These are phyloP conservation scores for Muscina levida DNA, from an alignment of 2,888 invertebrate species.

Conservation along the genomic window DNA sequence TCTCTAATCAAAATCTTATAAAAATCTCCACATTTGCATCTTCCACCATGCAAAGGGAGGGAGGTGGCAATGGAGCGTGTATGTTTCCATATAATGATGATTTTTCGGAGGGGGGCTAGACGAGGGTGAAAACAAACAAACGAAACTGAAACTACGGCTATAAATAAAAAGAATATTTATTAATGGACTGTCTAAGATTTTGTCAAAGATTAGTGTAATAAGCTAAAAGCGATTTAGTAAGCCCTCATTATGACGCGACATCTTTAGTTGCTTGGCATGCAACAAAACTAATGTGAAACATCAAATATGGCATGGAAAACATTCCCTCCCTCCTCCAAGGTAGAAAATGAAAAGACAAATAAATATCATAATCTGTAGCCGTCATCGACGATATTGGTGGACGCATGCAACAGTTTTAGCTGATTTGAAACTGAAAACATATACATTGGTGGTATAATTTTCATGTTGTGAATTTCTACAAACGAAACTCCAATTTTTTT, in stretches of 20 bases:
- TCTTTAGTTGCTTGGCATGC: neutral
- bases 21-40: slow-evolving; percentile 25
- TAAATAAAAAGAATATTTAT: slow-evolving; percentile 37
- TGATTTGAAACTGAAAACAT: slow-evolving; percentile 1
- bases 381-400: neutral
- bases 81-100: too few relatives aligned
- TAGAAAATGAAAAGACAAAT: slow-evolving; percentile 12
- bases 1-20: neutral
- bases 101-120: neutral
- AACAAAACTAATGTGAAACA: slow-evolving; percentile 8
- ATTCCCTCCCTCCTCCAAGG: too few relatives aligned
- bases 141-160: slow-evolving; percentile 16
- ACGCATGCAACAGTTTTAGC: neutral
- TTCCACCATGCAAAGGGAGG: too few relatives aligned
- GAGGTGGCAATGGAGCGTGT: too few relatives aligned
- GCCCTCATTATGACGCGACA: slow-evolving; percentile 35
- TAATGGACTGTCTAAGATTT: slow-evolving; percentile 43
- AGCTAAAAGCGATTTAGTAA: slow-evolving; percentile 27
- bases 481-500: neutral
- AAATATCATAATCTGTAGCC: slow-evolving; percentile 33
- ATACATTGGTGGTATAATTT: neutral
- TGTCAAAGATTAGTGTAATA: slow-evolving; percentile 33
- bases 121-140: neutral
- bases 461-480: neutral
- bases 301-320: too few relatives aligned